These are phyloP conservation scores for Lasioglossum baleicum DNA, from an alignment of 1,140 invertebrate genomes.

Conservation along the genomic window DNA sequence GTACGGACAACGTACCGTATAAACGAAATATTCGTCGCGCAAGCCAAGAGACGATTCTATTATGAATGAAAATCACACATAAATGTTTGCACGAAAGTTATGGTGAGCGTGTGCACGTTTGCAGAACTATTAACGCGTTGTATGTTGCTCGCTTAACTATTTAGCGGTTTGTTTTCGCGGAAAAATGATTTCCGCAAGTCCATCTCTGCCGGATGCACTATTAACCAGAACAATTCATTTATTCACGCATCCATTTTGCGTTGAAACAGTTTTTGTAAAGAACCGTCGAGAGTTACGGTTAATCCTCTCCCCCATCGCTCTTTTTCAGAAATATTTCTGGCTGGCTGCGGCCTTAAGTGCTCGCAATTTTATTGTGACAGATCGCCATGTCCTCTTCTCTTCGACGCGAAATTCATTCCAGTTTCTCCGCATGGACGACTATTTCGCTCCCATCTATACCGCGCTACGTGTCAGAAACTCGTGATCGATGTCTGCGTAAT, in stretches of 20 bases:
- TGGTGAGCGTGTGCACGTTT: too few relatives aligned
- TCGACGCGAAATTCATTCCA: constrained; percentile 43
- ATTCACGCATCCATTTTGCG: background rate
- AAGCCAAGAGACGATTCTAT: too few relatives aligned
- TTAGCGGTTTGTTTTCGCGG: background rate
- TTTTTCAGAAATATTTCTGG: constrained; percentile 37
- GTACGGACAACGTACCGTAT: too few relatives aligned
- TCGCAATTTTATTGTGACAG: constrained; percentile 43
- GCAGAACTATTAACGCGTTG: background rate
- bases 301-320: constrained; percentile 37
- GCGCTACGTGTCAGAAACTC: constrained; percentile 3
- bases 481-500: constrained; percentile 26
- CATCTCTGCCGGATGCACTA: background rate
- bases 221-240: background rate
- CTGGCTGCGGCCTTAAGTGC: constrained; percentile 33
- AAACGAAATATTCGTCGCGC: too few relatives aligned
- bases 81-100: too few relatives aligned
- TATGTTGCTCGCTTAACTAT: background rate
- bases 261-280: constrained; percentile 6
- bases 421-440: constrained; percentile 19
- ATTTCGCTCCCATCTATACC: background rate
- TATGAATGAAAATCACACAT: too few relatives aligned
- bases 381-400: constrained; percentile 35
- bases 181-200: too few relatives aligned
- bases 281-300: background rate